These are phyloP conservation scores for Harpagifer antarcticus DNA, from an alignment of 2,797 vertebrate genomes.

Conservation along the genomic window DNA sequence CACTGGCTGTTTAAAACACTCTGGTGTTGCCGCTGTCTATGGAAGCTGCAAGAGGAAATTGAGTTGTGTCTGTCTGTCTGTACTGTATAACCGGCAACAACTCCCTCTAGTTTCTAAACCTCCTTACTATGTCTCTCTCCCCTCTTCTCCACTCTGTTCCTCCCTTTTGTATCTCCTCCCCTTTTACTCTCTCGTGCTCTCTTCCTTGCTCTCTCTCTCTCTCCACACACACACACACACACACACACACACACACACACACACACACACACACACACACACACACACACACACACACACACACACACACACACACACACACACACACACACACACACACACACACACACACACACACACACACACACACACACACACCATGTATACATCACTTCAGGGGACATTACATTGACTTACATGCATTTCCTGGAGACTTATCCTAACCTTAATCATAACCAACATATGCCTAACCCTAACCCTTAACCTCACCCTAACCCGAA, in stretches of 20 bases:
- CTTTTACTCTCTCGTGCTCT: conserved; percentile 74
- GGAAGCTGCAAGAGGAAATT: conserved; percentile 56
- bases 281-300: no score
- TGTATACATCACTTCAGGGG: no score
- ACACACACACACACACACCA: conserved; percentile 36
- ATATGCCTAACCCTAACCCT: no score
- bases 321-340: no score
- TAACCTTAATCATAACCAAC: no score
- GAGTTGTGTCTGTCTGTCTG: conserved; percentile 54
- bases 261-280: no score
- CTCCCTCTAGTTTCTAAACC: conserved; percentile 75
- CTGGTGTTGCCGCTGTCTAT: conserved; percentile 39
- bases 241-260: no score
- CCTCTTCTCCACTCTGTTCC: conserved; percentile 74
- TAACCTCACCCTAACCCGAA: no score
- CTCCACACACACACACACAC: no score
- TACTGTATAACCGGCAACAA: conserved; percentile 64
- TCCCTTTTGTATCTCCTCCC: conserved; percentile 83
- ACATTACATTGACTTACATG: no score
- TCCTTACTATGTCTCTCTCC: conserved; percentile 76
- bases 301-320: no score
- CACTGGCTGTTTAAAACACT: conserved; percentile 59
- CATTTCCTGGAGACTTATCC: no score
- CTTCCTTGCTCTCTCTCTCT: conserved; percentile 52
- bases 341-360: neutral